phyloP scores from a whole-genome alignment of 2,888 invertebrate species.

The Plusia festucae region DNA sequence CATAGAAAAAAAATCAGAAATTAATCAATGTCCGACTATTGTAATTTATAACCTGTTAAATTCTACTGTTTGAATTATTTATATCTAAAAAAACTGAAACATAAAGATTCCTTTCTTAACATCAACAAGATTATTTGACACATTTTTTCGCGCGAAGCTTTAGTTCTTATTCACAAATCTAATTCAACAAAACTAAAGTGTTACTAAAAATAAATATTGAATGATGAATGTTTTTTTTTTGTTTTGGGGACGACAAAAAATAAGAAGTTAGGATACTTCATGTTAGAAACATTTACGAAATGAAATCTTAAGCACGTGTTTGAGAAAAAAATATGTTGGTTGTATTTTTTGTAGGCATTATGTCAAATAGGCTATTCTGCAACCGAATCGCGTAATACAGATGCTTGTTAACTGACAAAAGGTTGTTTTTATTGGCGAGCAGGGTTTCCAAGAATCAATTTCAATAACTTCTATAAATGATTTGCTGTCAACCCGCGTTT shows the following conservation, averaged over 20 bases:
- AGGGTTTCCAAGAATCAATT: conserved; percentile 60
- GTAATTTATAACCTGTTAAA: conserved; percentile 26
- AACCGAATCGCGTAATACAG: conserved; percentile 63
- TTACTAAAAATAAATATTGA: conserved; percentile 13
- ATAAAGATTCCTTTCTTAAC: conserved; percentile 12
- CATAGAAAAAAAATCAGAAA: conserved; percentile 7
- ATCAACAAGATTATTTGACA: background rate
- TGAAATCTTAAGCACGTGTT: conserved; percentile 32
- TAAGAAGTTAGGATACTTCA: background rate
- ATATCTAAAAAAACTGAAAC: conserved; percentile 7
- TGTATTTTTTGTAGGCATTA: conserved; percentile 54
- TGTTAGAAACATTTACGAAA: conserved; percentile 16
- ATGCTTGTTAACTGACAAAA: conserved; percentile 67
- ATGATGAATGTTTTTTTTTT: conserved; percentile 13
- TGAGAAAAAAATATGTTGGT: conserved; percentile 39
- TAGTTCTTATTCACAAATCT: background rate
- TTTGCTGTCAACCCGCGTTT: conserved; percentile 15
- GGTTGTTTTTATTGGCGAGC: conserved; percentile 60
- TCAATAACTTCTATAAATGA: conserved; percentile 42
- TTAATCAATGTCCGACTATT: conserved; percentile 17
- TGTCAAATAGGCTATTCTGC: conserved; percentile 60
- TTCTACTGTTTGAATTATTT: conserved; percentile 27
- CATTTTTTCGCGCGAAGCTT: background rate
- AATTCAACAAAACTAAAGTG: background rate
- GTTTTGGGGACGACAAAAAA: conserved; percentile 15